phyloP scores from a whole-genome alignment of 2,888 invertebrate genomes.

The Clitarchus hookeri region DNA sequence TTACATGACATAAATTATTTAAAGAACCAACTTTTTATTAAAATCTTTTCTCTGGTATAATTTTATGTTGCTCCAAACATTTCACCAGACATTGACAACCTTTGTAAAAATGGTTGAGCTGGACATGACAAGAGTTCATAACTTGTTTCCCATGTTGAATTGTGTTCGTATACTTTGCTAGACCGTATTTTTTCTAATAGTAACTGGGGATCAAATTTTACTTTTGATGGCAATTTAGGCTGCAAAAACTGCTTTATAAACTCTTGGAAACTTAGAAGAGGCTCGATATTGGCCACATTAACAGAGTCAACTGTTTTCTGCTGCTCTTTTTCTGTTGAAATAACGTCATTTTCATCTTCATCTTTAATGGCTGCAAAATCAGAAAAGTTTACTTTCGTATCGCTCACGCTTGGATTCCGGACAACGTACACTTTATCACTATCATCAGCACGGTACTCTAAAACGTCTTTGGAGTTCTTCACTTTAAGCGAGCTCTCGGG shows the following conservation, averaged over 20 bases:
- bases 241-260: constrained; percentile 33
- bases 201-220: constrained; percentile 71
- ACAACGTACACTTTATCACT: constrained; percentile 37
- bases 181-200: constrained; percentile 70
- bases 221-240: constrained; percentile 56
- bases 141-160: constrained; percentile 63
- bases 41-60: not conserved
- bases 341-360: constrained; percentile 37
- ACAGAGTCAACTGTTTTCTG: constrained; percentile 40
- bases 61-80: constrained; percentile 59
- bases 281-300: not conserved
- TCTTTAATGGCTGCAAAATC: constrained; percentile 22
- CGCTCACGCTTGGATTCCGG: not conserved
- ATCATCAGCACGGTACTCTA: constrained; percentile 41
- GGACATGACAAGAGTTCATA: constrained; percentile 77
- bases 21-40: not conserved
- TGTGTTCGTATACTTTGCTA: constrained; percentile 65
- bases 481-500: not conserved
- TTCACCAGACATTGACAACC: constrained; percentile 79
- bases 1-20: too few relatives aligned
- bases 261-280: constrained; percentile 50
- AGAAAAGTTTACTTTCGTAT: constrained; percentile 3
- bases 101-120: constrained; percentile 78
- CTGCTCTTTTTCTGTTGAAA: constrained; percentile 38
- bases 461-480: not conserved